Evolutionary conservation across 2,113 vertebrate species (phyloP).

Genomic region (Felis chaus): DNA sequence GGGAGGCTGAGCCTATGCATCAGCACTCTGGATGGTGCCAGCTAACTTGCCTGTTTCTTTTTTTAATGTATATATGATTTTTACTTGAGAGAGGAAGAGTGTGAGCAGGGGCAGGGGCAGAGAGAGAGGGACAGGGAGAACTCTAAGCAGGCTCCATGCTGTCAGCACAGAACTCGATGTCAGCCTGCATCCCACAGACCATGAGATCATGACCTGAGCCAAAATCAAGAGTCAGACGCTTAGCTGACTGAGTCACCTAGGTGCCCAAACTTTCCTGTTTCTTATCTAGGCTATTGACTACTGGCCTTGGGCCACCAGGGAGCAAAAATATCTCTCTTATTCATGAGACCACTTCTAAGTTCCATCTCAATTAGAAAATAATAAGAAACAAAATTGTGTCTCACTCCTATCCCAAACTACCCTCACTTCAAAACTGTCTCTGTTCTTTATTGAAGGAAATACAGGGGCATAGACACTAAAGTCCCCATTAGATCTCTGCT

Average conservation of each 20-base stretch:
- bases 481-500: not conserved
- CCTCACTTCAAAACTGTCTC: not conserved
- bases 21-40: not conserved
- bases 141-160: too few species aligned
- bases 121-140: too few species aligned
- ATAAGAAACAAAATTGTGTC: not conserved
- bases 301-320: not conserved
- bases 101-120: too few species aligned
- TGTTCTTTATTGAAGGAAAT: not conserved
- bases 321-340: not conserved
- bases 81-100: too few species aligned
- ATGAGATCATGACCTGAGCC: too few species aligned
- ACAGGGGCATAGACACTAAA: too few species aligned
- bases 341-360: not conserved
- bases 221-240: too few species aligned
- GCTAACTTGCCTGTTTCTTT: not conserved
- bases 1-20: not conserved
- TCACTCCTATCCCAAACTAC: not conserved
- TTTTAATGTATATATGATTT: too few species aligned
- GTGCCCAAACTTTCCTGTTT: not conserved
- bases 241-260: too few species aligned
- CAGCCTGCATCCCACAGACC: too few species aligned
- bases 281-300: not conserved
- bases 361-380: not conserved
- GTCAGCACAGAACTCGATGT: too few species aligned